Base-by-base conservation (phyloP, 2,113 vertebrate species). In the Promerops cafer region DNA sequence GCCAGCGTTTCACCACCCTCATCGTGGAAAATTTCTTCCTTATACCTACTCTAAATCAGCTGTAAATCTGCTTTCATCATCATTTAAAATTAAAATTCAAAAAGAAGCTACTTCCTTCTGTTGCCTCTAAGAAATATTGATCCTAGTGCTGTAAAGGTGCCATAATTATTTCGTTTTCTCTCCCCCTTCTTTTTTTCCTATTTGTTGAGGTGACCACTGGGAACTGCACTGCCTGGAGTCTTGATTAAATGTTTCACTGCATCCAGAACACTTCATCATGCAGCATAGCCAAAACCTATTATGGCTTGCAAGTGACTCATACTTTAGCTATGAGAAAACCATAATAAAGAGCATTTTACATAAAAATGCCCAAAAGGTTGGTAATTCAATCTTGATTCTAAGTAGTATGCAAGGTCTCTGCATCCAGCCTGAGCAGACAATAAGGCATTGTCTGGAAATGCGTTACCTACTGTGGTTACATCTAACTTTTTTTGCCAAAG, bases 241-340 rank as follows among this genome's bases (percentile, higher is more conserved):
- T 97, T 97, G 97, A 98, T 97, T 96, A 98, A 97, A 96, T 93
- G 75, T 97, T 97, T 96, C 97, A 93, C 96, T 94, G 83, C 59
- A 96, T 96, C 98, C 97, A 98, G 96, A 98, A 98, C 98, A 98
- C 98, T 98, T 98, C 97, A 98, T 98, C 97, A 96, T 10, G 71
- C 50, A 94, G 85, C 83, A 70, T 44, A 97, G 98, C 98, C 98
- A 98, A 97, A 97, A 96, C 97, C 96, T 94, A 96, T 97, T 94
- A 91, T 79, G 96, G 95, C 96, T 97, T 97, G 92, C 92, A 94
- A 98, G 96, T 98, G 97, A 98, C 97, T 98, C 98, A 98, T 96
- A 87, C 89, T 96, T 97, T 71, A 98, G 98, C 96, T 94, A 98
- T 97, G 97, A 95, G 90, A 94, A 96, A 80, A 91, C 89, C 92